Percentiles rank a stretch among this genome's conserved stretches.
Conservation (phyloP, 2,888 invertebrate genomes). For the Germaria angustata region DNA sequence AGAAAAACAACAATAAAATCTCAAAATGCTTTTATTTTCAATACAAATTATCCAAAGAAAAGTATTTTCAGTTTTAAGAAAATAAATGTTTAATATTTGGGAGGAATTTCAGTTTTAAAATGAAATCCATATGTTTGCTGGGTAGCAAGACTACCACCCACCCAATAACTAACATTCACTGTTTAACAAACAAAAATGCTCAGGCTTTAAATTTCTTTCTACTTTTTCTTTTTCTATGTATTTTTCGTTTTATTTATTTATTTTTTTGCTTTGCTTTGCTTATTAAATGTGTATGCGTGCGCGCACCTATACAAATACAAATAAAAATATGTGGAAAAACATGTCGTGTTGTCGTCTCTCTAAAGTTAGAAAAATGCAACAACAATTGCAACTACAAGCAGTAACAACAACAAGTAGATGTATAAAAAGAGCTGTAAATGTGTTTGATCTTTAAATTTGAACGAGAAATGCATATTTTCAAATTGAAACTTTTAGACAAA, state of each 20-base stretch:
- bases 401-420: slow-evolving; percentile 55
- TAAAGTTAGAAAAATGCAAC: slow-evolving; percentile 20
- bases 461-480: no score
- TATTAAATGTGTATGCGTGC: slow-evolving; percentile 45
- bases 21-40: no score
- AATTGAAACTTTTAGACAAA: no score
- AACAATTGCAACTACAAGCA: slow-evolving; percentile 17
- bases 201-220: no score
- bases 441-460: not conserved
- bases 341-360: slow-evolving; percentile 23
- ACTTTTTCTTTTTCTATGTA: no score
- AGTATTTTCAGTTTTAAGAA: no score
- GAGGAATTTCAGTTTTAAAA: not conserved
- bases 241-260: no score
- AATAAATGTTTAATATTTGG: no score
- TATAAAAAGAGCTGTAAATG: not conserved
- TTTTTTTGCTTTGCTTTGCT: no score
- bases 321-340: slow-evolving; percentile 27
- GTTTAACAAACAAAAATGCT: slow-evolving; percentile 40
- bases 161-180: not conserved
- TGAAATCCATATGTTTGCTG: not conserved
- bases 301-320: slow-evolving; percentile 27
- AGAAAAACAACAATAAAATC: no score
- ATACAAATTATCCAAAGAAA: no score
- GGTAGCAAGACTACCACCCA: slow-evolving; percentile 15